Evolutionary conservation across 2,113 vertebrate species (phyloP), one percentile per base, ranked within the genome.

Genomic region (Cyphotilapia sp.): DNA sequence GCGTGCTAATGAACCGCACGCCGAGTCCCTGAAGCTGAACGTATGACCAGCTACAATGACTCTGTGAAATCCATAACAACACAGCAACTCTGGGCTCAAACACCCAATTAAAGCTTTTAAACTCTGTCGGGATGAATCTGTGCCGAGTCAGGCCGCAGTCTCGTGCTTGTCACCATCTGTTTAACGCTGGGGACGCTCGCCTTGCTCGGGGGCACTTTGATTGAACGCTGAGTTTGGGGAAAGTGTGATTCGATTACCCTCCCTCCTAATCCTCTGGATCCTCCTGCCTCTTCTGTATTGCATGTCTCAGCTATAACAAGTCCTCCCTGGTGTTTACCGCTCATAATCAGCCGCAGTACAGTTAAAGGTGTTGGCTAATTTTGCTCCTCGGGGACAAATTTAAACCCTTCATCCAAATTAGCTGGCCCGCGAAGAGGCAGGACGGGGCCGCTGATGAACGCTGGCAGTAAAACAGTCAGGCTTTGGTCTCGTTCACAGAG

Each of bases 301-400:
- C 81, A 38, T 2, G 53, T 16, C 80, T 89, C 81, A 88, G 88
- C 88, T 86, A 17, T 78, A 76, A 66, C 53, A 13, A 17, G 84
- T 5, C 83, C 81, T 84, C 91, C 81, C 76, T 8, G 56, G 49
- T 49, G 86, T 82, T 86, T 31, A 38, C 76, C 0, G 66, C 78
- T 88, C 78, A 80, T 87, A 85, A 88, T 54, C 82, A 53, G 81
- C 56, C 56, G 7, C 27, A 38, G 38, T 47, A 56, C 29, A 13
- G 71, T 83, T 22, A 16, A 9, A 82, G 38, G 31, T 78, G 71
- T 76, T 76, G 2, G 9, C 42, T 78, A 78, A 84, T 80, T 66
- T 82, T 76, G 7, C 53, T 81, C 90, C 61, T 66, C 9, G 4
- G 88, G 63, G 88, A 83, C n/a, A 51, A 49, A 78, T 86, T 51